These are phyloP conservation scores for Pelochelys cantorii DNA, from an alignment of 2,797 vertebrate genomes.

Conservation along the genomic window DNA sequence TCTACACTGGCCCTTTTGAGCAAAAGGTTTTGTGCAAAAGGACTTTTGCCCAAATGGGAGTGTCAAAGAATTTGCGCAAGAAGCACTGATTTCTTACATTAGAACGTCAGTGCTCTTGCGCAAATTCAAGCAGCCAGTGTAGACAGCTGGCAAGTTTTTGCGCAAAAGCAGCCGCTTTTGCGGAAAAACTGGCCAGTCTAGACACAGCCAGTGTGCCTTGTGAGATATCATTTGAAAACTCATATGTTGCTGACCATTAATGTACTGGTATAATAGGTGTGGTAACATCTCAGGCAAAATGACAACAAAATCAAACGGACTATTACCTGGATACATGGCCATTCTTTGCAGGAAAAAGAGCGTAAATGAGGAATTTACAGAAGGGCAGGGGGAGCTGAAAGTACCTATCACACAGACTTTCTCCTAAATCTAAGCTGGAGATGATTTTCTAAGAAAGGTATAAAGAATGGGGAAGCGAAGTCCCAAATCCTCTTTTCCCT, in stretches of 20 bases:
- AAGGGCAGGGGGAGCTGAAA: neutral
- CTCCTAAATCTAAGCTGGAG: neutral
- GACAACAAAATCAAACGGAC: neutral
- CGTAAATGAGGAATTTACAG: neutral
- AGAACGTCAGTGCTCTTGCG: too few relatives aligned
- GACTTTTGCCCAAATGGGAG: too few relatives aligned
- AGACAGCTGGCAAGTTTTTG: too few relatives aligned
- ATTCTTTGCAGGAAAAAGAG: neutral
- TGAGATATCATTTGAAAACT: neutral
- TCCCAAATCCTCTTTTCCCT: neutral
- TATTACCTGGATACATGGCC: neutral
- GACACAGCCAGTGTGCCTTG: too few relatives aligned
- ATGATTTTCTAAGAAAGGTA: neutral
- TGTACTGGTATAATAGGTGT: neutral
- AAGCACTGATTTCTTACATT: too few relatives aligned
- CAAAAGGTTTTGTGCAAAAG: too few relatives aligned
- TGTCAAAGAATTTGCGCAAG: too few relatives aligned
- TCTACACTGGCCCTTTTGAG: too few relatives aligned
- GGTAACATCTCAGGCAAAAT: neutral
- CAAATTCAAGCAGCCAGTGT: too few relatives aligned
- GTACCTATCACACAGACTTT: neutral
- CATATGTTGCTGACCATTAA: neutral
- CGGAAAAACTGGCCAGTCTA: too few relatives aligned
- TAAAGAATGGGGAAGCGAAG: neutral
- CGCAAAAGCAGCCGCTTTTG: too few relatives aligned